These are phyloP conservation scores for Haliclona indistincta DNA, from an alignment of 37 sponge, comb jelly and placozoan species.

Conservation along the genomic window DNA sequence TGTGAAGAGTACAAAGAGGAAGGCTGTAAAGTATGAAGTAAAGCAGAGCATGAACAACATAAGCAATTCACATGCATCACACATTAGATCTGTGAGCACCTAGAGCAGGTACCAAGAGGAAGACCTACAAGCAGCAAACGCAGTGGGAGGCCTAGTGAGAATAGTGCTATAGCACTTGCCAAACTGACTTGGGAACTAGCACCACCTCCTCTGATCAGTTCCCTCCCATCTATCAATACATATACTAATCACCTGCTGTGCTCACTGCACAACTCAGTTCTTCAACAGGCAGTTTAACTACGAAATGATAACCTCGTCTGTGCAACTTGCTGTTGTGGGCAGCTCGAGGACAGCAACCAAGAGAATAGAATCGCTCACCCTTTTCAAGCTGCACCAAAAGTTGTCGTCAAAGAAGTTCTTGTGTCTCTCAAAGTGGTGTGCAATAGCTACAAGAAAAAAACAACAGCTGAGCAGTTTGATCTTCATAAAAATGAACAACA, in stretches of 20 bases:
- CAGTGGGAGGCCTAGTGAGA: background rate
- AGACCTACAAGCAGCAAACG: background rate
- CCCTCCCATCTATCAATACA: no score
- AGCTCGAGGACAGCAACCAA: background rate
- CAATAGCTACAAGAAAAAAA: no score
- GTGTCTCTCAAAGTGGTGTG: no score
- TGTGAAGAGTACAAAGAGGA: background rate
- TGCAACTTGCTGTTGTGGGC: constrained; percentile 3
- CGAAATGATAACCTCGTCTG: constrained; percentile 1
- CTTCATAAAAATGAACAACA: no score
- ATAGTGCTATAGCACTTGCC: no score
- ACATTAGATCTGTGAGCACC: background rate
- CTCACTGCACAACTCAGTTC: background rate
- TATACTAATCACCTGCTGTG: background rate
- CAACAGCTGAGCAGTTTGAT: no score
- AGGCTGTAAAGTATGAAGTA: no score
- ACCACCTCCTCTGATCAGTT: no score
- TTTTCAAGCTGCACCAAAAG: background rate
- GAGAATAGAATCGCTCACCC: background rate
- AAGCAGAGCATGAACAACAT: no score
- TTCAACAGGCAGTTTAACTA: background rate
- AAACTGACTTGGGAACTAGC: background rate
- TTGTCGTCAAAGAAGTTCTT: background rate
- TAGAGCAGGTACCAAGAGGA: background rate
- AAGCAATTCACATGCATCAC: background rate